phyloP scores from a whole-genome alignment of 2,797 vertebrate species.

The Craterocephalus amniculus region DNA sequence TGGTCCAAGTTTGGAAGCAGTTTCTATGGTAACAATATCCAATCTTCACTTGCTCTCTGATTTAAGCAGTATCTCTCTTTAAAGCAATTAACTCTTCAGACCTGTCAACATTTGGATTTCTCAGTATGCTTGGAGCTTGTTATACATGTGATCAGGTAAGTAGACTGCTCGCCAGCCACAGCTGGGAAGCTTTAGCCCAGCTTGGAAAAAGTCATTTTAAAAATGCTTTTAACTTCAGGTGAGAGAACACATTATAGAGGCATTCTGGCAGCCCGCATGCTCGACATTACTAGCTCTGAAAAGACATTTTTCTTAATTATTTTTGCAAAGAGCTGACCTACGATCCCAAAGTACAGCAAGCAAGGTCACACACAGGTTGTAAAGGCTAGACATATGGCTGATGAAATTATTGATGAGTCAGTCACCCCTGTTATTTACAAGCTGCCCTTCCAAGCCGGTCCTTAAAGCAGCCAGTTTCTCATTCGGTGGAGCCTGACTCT shows the following conservation, averaged over 20 bases:
- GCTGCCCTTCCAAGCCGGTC: conserved; percentile 26
- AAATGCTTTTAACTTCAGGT: conserved; percentile 66
- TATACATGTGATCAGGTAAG: conserved; percentile 65
- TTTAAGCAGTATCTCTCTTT: conserved; percentile 63
- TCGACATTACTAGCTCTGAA: conserved; percentile 44
- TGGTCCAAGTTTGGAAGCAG: conserved; percentile 80
- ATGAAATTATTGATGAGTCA: conserved; percentile 63
- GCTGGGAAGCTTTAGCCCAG: conserved; percentile 56
- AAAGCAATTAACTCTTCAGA: conserved; percentile 41
- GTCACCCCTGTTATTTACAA: conserved; percentile 48
- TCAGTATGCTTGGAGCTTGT: conserved; percentile 39
- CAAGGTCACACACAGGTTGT: conserved; percentile 47
- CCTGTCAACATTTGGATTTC: conserved; percentile 39
- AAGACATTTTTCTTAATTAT: conserved; percentile 73
- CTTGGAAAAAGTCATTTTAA: conserved; percentile 52
- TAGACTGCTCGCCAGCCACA: conserved; percentile 50
- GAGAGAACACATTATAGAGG: not conserved
- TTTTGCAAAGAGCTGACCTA: conserved; percentile 61
- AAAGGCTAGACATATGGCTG: conserved; percentile 47
- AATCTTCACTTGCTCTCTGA: conserved; percentile 60
- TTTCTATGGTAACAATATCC: conserved; percentile 83
- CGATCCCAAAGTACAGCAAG: conserved; percentile 51
- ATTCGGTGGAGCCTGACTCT: conserved; percentile 25
- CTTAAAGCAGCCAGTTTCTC: conserved; percentile 24
- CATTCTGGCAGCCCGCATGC: conserved; percentile 1